Percentiles rank a stretch among this genome's conserved stretches.
Evolutionary conservation across 2,113 vertebrate species (phyloP).

Genomic region (Cebus imitator): DNA sequence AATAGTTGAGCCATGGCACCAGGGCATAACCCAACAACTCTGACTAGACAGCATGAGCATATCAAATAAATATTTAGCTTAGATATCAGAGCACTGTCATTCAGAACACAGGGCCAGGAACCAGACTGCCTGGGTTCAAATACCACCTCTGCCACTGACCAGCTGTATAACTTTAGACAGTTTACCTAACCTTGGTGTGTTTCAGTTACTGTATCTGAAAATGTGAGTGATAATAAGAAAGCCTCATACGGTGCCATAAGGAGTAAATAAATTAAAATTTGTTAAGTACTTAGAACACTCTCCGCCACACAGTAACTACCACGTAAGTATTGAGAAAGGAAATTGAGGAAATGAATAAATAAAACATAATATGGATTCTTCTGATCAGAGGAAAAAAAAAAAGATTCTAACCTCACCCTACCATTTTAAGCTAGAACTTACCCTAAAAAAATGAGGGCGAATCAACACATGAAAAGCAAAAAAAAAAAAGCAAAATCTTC

Average conservation of each 20-base stretch:
- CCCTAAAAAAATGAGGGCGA: not conserved
- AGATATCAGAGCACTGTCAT: not conserved
- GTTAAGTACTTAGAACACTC: not conserved
- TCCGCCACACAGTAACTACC: not conserved
- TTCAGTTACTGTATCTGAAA: not conserved
- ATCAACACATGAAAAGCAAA: too few species aligned
- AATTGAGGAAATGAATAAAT: not conserved
- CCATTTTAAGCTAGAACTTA: not conserved
- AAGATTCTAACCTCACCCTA: not conserved
- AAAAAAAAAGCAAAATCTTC: not conserved
- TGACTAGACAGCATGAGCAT: not conserved
- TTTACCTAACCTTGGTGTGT: not conserved
- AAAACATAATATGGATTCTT: not conserved
- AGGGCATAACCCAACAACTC: not conserved
- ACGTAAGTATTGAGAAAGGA: not conserved
- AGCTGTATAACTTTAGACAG: too few species aligned
- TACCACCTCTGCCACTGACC: not conserved
- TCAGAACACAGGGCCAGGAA: not conserved
- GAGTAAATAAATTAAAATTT: not conserved
- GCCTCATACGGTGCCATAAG: too few species aligned
- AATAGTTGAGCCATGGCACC: not conserved
- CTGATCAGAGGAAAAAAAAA: not conserved
- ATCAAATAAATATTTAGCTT: not conserved
- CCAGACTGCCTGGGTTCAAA: not conserved
- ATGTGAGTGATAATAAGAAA: not conserved